A percentile compares a stretch with the other conserved stretches of the same genome.
Evolutionary conservation across 2,797 vertebrate genomes (phyloP).

Genomic region (Sarcophilus harrisii): DNA sequence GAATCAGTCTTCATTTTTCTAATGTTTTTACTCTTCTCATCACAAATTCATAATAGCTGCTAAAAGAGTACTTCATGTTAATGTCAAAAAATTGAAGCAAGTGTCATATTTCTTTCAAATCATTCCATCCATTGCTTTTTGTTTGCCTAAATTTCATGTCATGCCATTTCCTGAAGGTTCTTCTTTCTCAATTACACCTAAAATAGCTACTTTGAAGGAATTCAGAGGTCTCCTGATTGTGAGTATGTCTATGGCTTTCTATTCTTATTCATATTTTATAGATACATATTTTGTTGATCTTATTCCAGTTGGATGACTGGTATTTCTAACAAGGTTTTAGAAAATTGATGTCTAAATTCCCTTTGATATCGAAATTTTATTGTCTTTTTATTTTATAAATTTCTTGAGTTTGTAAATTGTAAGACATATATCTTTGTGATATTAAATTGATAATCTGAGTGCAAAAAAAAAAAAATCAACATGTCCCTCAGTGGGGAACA

Average conservation of each 20-base stretch:
- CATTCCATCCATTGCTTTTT: background rate
- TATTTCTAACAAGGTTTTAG: constrained; percentile 54
- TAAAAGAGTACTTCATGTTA: constrained; percentile 6
- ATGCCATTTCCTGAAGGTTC: background rate
- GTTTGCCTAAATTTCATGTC: background rate
- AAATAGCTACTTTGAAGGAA: constrained; percentile 37
- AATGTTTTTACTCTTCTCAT: background rate
- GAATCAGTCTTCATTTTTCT: background rate
- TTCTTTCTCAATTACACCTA: constrained; percentile 29
- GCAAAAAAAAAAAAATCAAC: background rate
- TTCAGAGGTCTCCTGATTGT: constrained; percentile 9
- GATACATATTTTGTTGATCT: constrained; percentile 40
- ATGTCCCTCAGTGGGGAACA: background rate
- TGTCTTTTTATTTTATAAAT: background rate
- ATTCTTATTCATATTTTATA: constrained; percentile 9
- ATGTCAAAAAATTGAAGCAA: constrained; percentile 57
- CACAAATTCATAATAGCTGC: background rate
- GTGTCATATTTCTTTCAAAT: background rate
- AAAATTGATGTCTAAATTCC: constrained; percentile 54
- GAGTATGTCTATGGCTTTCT: constrained; percentile 25
- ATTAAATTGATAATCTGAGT: background rate
- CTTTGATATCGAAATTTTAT: constrained; percentile 40
- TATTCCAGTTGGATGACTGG: constrained; percentile 41
- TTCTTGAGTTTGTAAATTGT: background rate
- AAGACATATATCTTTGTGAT: background rate